Base-by-base conservation (phyloP, 53 echinoderm and acorn worm species). In the Pentamera pediparva region DNA sequence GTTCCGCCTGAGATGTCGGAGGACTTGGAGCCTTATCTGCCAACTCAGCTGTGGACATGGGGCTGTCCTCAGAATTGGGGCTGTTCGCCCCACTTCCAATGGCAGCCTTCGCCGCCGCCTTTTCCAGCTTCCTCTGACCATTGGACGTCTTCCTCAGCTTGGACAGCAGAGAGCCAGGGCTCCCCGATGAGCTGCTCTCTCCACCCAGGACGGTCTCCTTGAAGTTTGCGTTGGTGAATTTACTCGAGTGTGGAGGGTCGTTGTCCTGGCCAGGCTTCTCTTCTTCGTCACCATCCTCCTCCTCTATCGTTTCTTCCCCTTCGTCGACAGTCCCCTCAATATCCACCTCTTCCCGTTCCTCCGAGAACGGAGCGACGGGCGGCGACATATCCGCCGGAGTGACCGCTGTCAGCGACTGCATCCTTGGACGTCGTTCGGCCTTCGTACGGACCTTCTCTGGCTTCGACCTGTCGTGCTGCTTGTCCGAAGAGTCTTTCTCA, bases 211-310 rank as follows among this genome's bases (percentile, higher is more conserved):
- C 85, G 35, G 91, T 98, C 62, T 92, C 98, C 31, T 91, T 98
- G 59, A 98, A 98, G 49, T 98, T 98, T 43, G 91, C 98, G 64
- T 88, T 98, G 37, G 98, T 98, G 47, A 98, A 98, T 78, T 98
- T 98, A 32, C 88, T 88, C 39, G 86, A 62, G 70, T 84, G 84
- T 17, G 77, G 61, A 13, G 70, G 52, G 27, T 76, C 81, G 11
- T 75, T 60, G 28, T 79, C 76, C 17, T 75, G 79, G 36, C 76
- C 83, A 7, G 78, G 83, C 53, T 90, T 86, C 34, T 78, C 84
- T 45, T 81, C 84, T 37, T 57, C 76, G 30, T 76, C 76, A 48
- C 70, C 76, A 56, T 69, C 58, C 83, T 83, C 52, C 33, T 53
- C 55, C 55, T 72, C 73, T 18, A 57, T 61, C 18, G 70, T 40